Evolutionary conservation across 2,888 invertebrate genomes (phyloP).

Genomic region (Rhaphigaster nebulosa): DNA sequence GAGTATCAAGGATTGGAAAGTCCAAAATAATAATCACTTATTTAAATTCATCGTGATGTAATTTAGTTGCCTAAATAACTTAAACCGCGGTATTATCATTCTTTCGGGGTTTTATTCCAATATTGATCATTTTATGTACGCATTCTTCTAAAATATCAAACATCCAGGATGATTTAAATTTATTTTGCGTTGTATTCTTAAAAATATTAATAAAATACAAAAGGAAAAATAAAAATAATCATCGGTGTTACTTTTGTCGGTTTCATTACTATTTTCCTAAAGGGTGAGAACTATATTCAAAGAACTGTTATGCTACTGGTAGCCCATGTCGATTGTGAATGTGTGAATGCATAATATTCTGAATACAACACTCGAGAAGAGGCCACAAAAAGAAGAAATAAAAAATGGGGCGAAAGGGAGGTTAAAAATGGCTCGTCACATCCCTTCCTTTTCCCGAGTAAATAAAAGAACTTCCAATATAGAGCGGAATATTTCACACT

Average conservation of each 20-base stretch:
- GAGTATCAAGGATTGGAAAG: too few species aligned
- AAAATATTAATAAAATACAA: background rate
- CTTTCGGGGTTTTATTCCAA: too few species aligned
- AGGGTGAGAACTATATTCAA: constrained; percentile 1
- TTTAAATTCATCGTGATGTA: too few species aligned
- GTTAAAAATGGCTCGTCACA: constrained; percentile 36
- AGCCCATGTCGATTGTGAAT: constrained; percentile 21
- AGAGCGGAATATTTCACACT: constrained; percentile 26
- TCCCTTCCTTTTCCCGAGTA: constrained; percentile 7
- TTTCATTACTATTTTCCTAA: background rate
- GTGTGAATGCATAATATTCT: constrained; percentile 41
- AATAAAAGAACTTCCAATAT: constrained; percentile 38
- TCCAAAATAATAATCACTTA: too few species aligned
- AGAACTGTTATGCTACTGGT: constrained; percentile 10
- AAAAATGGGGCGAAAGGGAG: constrained; percentile 18
- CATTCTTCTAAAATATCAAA: too few species aligned
- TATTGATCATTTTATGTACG: too few species aligned
- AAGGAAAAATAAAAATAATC: background rate
- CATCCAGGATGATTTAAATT: too few species aligned
- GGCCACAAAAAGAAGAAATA: background rate
- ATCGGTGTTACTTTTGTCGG: background rate
- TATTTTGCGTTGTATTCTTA: too few species aligned
- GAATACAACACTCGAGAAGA: background rate
- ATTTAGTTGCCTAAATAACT: too few species aligned
- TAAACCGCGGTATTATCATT: too few species aligned